phyloP scores from a whole-genome alignment of 23 tunicate genomes.

The Aplidium turbinatum region DNA sequence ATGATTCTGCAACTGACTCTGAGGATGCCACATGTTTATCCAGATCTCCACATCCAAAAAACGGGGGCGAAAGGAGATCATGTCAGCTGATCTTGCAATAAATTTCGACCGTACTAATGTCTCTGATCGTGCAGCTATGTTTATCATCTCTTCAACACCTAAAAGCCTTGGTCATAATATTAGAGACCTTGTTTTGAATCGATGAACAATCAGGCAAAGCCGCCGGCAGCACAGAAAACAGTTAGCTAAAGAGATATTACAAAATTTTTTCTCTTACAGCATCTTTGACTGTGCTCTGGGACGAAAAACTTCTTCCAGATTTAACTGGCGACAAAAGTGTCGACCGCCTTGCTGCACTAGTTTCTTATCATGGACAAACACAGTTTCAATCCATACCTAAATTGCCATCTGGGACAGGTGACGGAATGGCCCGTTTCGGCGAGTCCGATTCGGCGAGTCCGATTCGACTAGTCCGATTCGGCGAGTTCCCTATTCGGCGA shows the following conservation, averaged over 20 bases:
- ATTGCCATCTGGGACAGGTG: too few species aligned
- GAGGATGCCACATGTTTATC: too few species aligned
- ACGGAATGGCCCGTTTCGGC: too few species aligned
- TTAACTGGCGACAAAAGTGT: too few species aligned
- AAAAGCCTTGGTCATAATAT: not conserved
- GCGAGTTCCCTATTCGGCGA: too few species aligned
- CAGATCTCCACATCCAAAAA: too few species aligned
- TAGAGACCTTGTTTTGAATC: not conserved
- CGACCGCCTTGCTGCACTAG: too few species aligned
- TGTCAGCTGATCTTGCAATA: conserved; percentile 3
- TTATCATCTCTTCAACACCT: conserved; percentile 1
- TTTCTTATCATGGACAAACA: too few species aligned
- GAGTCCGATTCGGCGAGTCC: too few species aligned
- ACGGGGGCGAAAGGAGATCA: conserved; percentile 5
- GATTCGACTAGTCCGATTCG: too few species aligned
- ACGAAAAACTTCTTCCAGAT: too few species aligned
- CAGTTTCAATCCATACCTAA: too few species aligned
- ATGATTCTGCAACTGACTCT: conserved; percentile 12
- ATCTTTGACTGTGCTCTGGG: not conserved
- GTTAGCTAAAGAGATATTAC: not conserved
- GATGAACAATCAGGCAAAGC: conserved; percentile 17
- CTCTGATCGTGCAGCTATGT: conserved; percentile 22
- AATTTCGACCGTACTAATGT: conserved; percentile 10
- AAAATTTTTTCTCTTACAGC: not conserved
- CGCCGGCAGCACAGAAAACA: conserved; percentile 6